A percentile compares a stretch with the other conserved stretches of the same genome.
Conservation (phyloP, 2,888 invertebrate species). For the Pediacus dermestoides region DNA sequence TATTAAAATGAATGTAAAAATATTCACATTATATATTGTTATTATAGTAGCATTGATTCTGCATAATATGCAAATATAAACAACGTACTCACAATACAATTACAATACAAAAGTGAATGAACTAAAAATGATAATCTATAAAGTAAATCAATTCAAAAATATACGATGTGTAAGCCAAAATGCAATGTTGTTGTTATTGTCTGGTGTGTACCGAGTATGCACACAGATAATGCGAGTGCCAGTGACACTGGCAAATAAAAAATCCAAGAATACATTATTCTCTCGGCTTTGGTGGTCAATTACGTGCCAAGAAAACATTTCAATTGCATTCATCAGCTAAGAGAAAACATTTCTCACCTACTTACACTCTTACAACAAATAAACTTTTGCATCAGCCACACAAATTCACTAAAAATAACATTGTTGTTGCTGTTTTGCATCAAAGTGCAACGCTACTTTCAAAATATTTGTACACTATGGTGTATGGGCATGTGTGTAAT, state of each 20-base stretch:
- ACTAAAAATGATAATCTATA: slow-evolving; percentile 1
- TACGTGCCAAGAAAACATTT: slow-evolving; percentile 28
- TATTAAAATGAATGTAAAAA: no score
- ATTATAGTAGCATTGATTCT: no score
- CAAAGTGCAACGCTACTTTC: no score
- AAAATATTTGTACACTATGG: no score
- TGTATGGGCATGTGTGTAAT: no score
- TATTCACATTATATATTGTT: no score
- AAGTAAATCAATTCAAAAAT: not conserved
- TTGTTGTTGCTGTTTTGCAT: slow-evolving; percentile 1
- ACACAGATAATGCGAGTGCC: slow-evolving; percentile 11
- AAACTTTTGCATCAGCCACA: no score
- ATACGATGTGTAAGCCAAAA: slow-evolving; percentile 8
- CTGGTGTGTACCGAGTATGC: slow-evolving; percentile 6
- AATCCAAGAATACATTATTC: slow-evolving; percentile 17
- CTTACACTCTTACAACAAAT: slow-evolving; percentile 10
- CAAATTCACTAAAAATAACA: slow-evolving; percentile 1
- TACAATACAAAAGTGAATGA: not conserved
- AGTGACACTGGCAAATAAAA: slow-evolving; percentile 19
- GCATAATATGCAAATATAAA: not conserved
- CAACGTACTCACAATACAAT: not conserved
- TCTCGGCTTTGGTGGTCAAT: slow-evolving; percentile 18
- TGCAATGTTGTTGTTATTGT: slow-evolving; percentile 10
- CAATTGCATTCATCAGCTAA: slow-evolving; percentile 23
- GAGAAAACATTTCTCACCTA: slow-evolving; percentile 25